These are phyloP conservation scores for Anthonomus grandis DNA, from an alignment of 1,140 invertebrate genomes.

Conservation along the genomic window DNA sequence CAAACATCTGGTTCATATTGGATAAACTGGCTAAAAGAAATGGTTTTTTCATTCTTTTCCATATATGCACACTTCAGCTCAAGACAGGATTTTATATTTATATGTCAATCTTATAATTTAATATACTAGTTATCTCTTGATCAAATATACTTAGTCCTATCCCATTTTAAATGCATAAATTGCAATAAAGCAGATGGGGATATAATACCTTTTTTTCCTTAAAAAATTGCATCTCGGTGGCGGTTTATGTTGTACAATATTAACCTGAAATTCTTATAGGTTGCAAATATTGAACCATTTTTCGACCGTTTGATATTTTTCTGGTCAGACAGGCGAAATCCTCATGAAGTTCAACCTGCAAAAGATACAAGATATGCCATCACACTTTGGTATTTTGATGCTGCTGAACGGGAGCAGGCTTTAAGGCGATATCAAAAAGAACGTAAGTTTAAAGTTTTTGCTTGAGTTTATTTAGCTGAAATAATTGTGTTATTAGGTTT, in stretches of 20 bases:
- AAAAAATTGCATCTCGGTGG: slow-evolving; percentile 1
- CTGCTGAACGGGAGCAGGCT: slow-evolving; percentile 76
- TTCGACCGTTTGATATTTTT: slow-evolving; percentile 95
- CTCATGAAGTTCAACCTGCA: slow-evolving; percentile 93
- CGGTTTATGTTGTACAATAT: not conserved
- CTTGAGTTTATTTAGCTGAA: slow-evolving; percentile 1
- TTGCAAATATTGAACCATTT: slow-evolving; percentile 88
- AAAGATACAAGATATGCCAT: slow-evolving; percentile 88
- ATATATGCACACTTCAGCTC: too few species aligned
- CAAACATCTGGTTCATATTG: too few species aligned
- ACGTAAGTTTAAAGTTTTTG: slow-evolving; percentile 47
- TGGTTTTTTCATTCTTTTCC: too few species aligned
- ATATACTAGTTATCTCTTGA: too few species aligned
- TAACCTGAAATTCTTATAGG: slow-evolving; percentile 52
- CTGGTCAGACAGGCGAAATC: slow-evolving; percentile 95
- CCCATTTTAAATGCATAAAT: too few species aligned
- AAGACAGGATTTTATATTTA: too few species aligned
- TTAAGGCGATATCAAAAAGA: slow-evolving; percentile 61
- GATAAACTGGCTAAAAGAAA: too few species aligned
- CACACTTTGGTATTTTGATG: slow-evolving; percentile 94
- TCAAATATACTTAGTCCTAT: too few species aligned
- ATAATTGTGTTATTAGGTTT: not conserved
- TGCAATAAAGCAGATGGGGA: too few species aligned
- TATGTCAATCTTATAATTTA: too few species aligned
- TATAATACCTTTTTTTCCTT: too few species aligned